Evolutionary conservation across 1,140 invertebrate species (phyloP), one percentile per base, ranked within the genome.

Genomic region (Neodiprion virginianus): DNA sequence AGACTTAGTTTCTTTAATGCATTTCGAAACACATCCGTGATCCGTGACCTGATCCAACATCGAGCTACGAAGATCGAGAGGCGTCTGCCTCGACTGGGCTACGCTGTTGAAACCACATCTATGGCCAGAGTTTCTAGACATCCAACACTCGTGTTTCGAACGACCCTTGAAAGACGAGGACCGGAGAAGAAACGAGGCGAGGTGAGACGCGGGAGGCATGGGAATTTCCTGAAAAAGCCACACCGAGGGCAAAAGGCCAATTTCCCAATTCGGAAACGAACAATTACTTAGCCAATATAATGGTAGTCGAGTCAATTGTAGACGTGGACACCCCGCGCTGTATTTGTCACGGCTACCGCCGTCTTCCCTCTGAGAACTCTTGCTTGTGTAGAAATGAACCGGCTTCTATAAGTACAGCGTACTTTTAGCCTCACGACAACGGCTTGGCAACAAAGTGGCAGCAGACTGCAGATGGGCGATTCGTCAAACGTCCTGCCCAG

Each of bases 281-380:
- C 87, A 88, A 88, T 88, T 88, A 88, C 86, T 88, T 87, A 87
- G 82, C 73, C 75, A 76, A 87, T 86, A 61, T 17, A 87, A 88
- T 86, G 77, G 80, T 79, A 73, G 77, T 71, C 75, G 73, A 81
- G 81, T 81, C 79, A 80, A 11, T n/a, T 74, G 40, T 70, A 12
- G 23, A 66, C 61, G 11, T 53, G 72, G 67, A 28, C 67, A 7
- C 71, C 71, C 61, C 69, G 9, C 40, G 71, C 71, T 72, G 71
- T 14, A 65, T 72, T 47, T 61, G 50, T 66, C 48, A 28, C 53
- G 61, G 50, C 47, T 71, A 69, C 74, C 72, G 74, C 61, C 47
- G 53, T 14, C 53, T 40, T 11, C 12, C 10, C 1, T n/a, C 12
- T 48, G 23, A 1, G 23, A 47, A 72, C 14, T 66, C 49, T 65